These are phyloP conservation scores for Crotophaga sulcirostris DNA, from an alignment of 2,113 vertebrate species.

Conservation along the genomic window DNA sequence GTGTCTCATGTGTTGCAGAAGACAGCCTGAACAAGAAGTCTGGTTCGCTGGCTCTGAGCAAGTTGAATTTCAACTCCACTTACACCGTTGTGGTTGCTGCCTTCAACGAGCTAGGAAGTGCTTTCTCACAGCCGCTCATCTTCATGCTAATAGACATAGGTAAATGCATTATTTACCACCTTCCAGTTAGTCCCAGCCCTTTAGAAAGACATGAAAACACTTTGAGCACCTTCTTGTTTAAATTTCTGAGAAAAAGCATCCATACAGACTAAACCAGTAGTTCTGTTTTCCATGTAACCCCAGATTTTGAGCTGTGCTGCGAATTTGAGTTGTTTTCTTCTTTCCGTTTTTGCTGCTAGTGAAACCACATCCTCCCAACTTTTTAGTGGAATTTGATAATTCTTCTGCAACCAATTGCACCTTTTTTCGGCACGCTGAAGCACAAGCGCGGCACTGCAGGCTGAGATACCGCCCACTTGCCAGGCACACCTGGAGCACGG, in stretches of 20 bases:
- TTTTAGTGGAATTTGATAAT: slow-evolving; percentile 55
- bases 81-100: slow-evolving; percentile 67
- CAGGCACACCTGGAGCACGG: slow-evolving; percentile 61
- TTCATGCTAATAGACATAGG: slow-evolving; percentile 58
- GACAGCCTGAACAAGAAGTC: not conserved
- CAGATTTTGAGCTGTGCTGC: rapidly evolving
- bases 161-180: not conserved
- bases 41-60: slow-evolving; percentile 1
- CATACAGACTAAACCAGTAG: not conserved
- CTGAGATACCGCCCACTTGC: slow-evolving; percentile 47
- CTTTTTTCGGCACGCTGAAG: not conserved
- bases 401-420: slow-evolving; percentile 37
- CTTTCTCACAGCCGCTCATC: slow-evolving; percentile 31
- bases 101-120: slow-evolving; percentile 64
- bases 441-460: not conserved
- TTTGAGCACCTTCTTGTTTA: not conserved
- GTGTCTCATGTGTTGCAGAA: not conserved
- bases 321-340: not conserved
- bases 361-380: slow-evolving; percentile 69
- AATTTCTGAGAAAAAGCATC: not conserved
- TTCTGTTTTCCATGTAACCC: rapidly evolving
- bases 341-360: slow-evolving; percentile 58
- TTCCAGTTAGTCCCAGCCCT: too few relatives aligned
- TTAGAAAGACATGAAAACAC: not conserved
- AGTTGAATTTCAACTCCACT: slow-evolving; percentile 20